Evolutionary conservation across 2,797 vertebrate genomes (phyloP), one percentile per base, ranked within the genome.

Genomic region (Peromyscus nudipes): DNA sequence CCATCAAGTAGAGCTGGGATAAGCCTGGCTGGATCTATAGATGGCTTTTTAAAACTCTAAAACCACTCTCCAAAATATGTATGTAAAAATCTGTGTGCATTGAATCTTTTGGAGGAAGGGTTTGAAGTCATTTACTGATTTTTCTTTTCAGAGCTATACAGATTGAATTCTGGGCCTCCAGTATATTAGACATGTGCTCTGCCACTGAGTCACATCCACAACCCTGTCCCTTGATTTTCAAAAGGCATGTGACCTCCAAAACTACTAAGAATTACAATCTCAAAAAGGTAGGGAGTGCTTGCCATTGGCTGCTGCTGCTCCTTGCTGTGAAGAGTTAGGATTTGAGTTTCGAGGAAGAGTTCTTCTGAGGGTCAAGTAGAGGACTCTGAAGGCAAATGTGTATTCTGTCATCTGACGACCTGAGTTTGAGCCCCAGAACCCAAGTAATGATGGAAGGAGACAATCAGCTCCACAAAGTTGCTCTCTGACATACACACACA

Each of bases 161-260:
- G 43, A 75, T 62, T 49, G 55, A 75, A 64, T n/a, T 46, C 17
- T 52, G 57, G 31, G 10, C 52, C 49, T 55, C 85, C 65, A 87
- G 2, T n/a, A 25, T 87, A 55, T 40, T 73, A 92, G 31, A 34
- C 40, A 73, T 37, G 43, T 75, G n/a, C 14, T 75, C 31, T 84
- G 40, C 49, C 79, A 90, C 46, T 82, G 49, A 82, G 25, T 71
- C 71, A 43, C 5, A 83, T 49, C 27, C 12, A 21, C 43, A 65
- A 12, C 17, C 52, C 16, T 91, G 37, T 89, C 82, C 49, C 57
- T 82, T 94, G 76, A 85, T 96, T 94, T 95, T 93, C 12, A 83
- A 89, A 77, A 92, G 69, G 16, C n/a, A 71, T 89, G 12, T 43
- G 13, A 43, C 37, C 19, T 76, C 69, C 81, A 86, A 91, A 94